Base-by-base conservation (phyloP, 2,113 vertebrate genomes). In the Collichthys lucidus region DNA sequence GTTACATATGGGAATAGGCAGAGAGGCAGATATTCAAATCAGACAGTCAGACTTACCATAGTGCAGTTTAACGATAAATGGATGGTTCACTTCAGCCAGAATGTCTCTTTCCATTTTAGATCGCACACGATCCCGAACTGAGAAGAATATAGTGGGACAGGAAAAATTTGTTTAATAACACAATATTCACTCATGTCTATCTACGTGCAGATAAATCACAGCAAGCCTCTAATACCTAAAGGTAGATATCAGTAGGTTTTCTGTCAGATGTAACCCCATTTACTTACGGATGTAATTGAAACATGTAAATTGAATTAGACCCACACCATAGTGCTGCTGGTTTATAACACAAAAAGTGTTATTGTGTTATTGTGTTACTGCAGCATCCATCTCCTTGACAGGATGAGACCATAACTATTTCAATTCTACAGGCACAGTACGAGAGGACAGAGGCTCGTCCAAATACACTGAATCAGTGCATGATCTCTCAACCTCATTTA, bases 51-150 rank as follows among this genome's bases (percentile, higher is more conserved):
- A 84, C 90, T 96, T 86, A 98, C 98, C 98, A 20, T 99, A 99
- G 84, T 99, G 98, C 35, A 99, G 96, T 93, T 98, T 98, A 63
- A 99, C 98, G 76, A 99, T 99, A 92, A 99, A 99, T 11, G 98
- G 98, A 87, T 99, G 98, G 85, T 97, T 99, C 85, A 99, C 98
- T 94, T 99, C 98, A 15, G 97, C 98, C 88, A 99, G 92, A 89
- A 99, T 99, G 85, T 99, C 98, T 89, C 98, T 96, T 85, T 99
- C 98, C 98, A 99, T 98, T 93, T 99, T 99, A 0, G 98, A 98
- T 22, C 98, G 92, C 35, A 98, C 97, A 5, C 97, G 95, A 94
- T 99, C 98, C 24, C 97, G 96, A 70, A 99, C 98, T 99, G 70
- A 79, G 26, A 55, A 64, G 17, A 22, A 78, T 4, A 81, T 0